Evolutionary conservation across 2,888 invertebrate genomes (phyloP), one percentile per base, ranked within the genome.

Genomic region (Trissolcus brochymenae): DNA sequence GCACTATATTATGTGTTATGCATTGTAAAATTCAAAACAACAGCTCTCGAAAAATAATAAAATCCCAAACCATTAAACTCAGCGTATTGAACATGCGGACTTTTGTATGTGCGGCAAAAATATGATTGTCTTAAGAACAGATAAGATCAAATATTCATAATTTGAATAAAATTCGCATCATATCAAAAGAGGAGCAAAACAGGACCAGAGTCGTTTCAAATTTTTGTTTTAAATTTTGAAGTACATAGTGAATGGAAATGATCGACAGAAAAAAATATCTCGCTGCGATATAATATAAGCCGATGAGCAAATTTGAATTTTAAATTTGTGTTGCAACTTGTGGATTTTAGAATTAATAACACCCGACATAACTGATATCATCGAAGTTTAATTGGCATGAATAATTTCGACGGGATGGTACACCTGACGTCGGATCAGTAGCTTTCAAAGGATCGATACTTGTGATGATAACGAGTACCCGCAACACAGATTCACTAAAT

Each of bases 401-500:
- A 73, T 72, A 78, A 79, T 74, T 66, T 50, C 29, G 72, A 68
- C 57, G 66, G 49, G 66, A 59, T 56, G 43, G 40, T 64, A 41
- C 25, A 41, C 60, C 72, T 62, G 60, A 61, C 72, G 68, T 57
- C 70, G 55, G 67, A 73, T 71, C 76, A 57, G 35, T 35, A 67
- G 50, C 59, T 71, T 73, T 76, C 64, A 65, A 29, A 70, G 50
- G 59, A 78, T 70, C 73, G 78, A 75, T 78, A 78, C 66, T 55
- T 46, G 78, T 62, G 75, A 78, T 68, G 78, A 80, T 78, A 65
- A 78, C 68, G 51, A 80, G 72, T 65, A 78, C 76, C 75, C 62
- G 65, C 67, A 73, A 66, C 65, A 61, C 62, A 56, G 79, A 56
- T 65, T 54, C 71, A 60, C 72, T 35, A 65, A 77, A 75, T 61